Evolutionary conservation across 2,888 invertebrate genomes (phyloP).

Genomic region (Tethea ocularis): DNA sequence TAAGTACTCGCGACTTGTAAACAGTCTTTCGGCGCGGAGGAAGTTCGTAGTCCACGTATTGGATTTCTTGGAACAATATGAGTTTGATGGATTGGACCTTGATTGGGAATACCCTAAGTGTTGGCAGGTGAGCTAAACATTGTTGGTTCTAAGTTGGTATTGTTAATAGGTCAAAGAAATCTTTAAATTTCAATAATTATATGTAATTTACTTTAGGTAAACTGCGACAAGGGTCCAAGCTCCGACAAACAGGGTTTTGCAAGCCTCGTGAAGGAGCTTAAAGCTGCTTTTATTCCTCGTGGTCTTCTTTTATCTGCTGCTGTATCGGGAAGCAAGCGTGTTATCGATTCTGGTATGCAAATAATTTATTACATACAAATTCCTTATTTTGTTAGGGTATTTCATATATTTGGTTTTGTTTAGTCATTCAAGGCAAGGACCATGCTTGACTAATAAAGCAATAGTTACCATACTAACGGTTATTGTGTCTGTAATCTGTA

Average conservation of each 20-base stretch:
- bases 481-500: too few relatives aligned
- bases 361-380: constrained; percentile 4
- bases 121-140: constrained; percentile 88
- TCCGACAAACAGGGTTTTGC: constrained; percentile 93
- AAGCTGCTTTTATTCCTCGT: constrained; percentile 87
- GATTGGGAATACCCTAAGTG: constrained; percentile 98
- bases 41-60: constrained; percentile 90
- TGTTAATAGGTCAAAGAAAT: background rate
- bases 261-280: constrained; percentile 89
- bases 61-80: constrained; percentile 90
- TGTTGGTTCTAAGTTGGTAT: background rate
- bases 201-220: constrained; percentile 77
- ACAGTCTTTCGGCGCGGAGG: constrained; percentile 87
- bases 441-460: too few relatives aligned
- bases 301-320: constrained; percentile 91
- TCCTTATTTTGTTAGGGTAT: too few relatives aligned
- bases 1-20: constrained; percentile 93
- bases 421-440: too few relatives aligned
- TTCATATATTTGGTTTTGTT: too few relatives aligned
- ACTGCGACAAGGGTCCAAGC: constrained; percentile 91
- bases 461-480: too few relatives aligned
- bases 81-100: constrained; percentile 95
- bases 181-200: background rate
- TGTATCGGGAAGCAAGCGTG: constrained; percentile 92
- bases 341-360: constrained; percentile 89